Percentiles rank a stretch among this genome's conserved stretches.
Evolutionary conservation across 2,113 vertebrate genomes (phyloP).

Genomic region (Taxidea taxus): DNA sequence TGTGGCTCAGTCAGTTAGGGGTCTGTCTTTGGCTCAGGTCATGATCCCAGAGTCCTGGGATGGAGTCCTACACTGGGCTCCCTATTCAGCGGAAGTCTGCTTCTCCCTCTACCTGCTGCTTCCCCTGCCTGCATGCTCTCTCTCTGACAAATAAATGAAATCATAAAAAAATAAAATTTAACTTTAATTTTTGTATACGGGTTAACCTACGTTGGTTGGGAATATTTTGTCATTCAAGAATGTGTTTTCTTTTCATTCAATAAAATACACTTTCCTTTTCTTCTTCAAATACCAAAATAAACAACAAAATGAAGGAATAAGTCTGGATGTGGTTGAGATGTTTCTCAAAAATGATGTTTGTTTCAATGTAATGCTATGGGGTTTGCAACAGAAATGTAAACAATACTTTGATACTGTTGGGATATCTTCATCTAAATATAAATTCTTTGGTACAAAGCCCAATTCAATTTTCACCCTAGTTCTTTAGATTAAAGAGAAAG

Average conservation of each 20-base stretch:
- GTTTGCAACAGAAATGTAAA: slow-evolving; percentile 33
- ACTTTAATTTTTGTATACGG: not conserved
- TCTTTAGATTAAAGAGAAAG: not conserved
- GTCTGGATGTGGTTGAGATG: not conserved
- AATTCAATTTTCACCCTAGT: slow-evolving; percentile 37
- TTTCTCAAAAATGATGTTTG: not conserved
- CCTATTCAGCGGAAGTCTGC: too few species aligned
- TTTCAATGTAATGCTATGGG: not conserved
- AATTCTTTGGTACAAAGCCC: slow-evolving; percentile 1
- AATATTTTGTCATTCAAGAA: not conserved
- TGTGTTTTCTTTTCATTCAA: not conserved
- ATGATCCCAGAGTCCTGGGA: too few species aligned
- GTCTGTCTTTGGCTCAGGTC: too few species aligned
- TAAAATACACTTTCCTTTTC: not conserved
- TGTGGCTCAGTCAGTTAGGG: too few species aligned
- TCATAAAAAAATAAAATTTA: not conserved
- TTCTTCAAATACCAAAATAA: slow-evolving; percentile 25
- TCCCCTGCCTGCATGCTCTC: too few species aligned
- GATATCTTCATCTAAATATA: slow-evolving; percentile 25
- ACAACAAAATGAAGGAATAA: not conserved
- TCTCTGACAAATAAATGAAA: too few species aligned
- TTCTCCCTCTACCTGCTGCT: too few species aligned
- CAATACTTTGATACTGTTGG: not conserved
- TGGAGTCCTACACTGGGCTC: too few species aligned
- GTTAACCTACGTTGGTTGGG: not conserved